A percentile compares a stretch with the other conserved stretches of the same genome.
phyloP scores from a whole-genome alignment of 2,888 invertebrate genomes.

The Eristalis arbustorum region DNA sequence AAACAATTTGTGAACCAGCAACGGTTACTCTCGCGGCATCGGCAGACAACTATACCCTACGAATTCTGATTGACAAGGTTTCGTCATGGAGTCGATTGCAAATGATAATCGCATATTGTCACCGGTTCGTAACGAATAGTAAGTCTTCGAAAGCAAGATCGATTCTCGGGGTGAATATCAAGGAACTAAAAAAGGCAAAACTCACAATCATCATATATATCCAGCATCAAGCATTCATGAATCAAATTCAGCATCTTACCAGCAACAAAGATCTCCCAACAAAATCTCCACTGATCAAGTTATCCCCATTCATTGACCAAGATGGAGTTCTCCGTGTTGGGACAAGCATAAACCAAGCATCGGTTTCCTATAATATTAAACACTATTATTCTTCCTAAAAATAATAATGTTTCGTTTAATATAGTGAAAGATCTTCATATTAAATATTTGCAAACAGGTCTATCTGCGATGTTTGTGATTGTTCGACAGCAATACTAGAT shows the following conservation, averaged over 20 bases:
- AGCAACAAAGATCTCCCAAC: neutral
- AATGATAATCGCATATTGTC: neutral
- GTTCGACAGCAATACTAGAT: slow-evolving; percentile 60
- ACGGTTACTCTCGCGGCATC: neutral
- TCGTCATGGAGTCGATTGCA: slow-evolving; percentile 8
- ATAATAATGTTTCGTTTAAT: slow-evolving; percentile 8
- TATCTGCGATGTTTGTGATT: slow-evolving; percentile 43
- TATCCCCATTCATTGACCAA: slow-evolving; percentile 12
- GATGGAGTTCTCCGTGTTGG: slow-evolving; percentile 12
- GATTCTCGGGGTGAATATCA: neutral
- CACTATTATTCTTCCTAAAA: slow-evolving; percentile 35
- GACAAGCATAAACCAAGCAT: slow-evolving; percentile 2
- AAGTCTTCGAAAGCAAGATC: neutral
- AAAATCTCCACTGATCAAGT: slow-evolving; percentile 5
- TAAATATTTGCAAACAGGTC: slow-evolving; percentile 28
- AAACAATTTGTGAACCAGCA: neutral
- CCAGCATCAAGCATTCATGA: neutral
- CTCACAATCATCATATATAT: neutral
- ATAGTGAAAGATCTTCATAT: slow-evolving; percentile 33
- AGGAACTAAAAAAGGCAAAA: neutral
- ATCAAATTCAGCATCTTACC: slow-evolving; percentile 2
- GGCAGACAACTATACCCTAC: neutral
- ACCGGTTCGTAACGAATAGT: neutral
- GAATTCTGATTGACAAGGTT: neutral
- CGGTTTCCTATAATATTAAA: slow-evolving; percentile 19